These are phyloP conservation scores for Eulemur macaco DNA, from an alignment of 2,113 vertebrate genomes.

Conservation along the genomic window DNA sequence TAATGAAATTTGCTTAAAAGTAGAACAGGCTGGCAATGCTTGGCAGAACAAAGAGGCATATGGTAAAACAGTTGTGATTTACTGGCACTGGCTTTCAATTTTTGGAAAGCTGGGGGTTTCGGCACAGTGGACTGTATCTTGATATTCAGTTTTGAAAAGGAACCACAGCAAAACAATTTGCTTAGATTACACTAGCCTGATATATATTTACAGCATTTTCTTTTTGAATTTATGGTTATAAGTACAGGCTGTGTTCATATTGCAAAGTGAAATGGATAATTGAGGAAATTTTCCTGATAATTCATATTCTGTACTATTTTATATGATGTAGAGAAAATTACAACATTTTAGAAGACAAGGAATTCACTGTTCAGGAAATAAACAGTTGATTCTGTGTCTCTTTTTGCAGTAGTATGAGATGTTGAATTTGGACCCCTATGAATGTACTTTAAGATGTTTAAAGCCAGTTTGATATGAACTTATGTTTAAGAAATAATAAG, in stretches of 20 bases:
- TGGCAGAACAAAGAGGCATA: conserved; percentile 94
- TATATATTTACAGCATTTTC: conserved; percentile 48
- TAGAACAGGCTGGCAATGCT: conserved; percentile 91
- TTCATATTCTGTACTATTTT: neutral
- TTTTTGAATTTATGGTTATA: neutral
- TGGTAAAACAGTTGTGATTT: conserved; percentile 95
- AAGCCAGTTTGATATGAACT: neutral
- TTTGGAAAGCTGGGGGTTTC: conserved; percentile 87
- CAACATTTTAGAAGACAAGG: neutral
- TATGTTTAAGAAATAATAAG: conserved; percentile 1
- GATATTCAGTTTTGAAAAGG: conserved; percentile 82
- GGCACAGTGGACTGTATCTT: conserved; percentile 84
- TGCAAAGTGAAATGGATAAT: neutral
- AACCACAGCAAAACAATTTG: conserved; percentile 56
- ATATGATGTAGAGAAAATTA: neutral
- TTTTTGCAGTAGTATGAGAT: neutral
- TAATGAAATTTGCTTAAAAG: conserved; percentile 96
- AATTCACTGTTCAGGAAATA: neutral
- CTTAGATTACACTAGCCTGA: neutral
- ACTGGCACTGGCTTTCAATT: conserved; percentile 86
- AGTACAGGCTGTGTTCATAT: neutral
- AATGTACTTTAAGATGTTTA: neutral
- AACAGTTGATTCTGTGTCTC: neutral
- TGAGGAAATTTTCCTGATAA: neutral
- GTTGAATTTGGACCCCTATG: neutral